Evolutionary conservation across 2,888 invertebrate species (phyloP).

Genomic region (Thymelicus sylvestris): DNA sequence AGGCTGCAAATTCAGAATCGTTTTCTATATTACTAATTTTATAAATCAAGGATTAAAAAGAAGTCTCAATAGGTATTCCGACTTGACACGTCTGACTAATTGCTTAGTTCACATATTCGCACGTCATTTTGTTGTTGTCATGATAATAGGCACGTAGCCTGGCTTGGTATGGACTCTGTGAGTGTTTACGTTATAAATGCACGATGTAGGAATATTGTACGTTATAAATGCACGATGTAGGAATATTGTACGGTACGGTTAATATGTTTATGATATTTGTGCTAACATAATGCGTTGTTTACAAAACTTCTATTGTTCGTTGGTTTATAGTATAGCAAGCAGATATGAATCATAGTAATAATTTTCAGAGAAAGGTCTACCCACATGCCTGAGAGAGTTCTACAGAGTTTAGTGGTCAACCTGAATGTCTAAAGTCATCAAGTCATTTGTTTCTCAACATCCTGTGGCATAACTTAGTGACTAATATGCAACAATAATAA

Average conservation of each 20-base stretch:
- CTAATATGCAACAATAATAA: too few relatives aligned
- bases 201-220: constrained; percentile 2
- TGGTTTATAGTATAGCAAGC: neutral
- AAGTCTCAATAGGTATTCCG: neutral
- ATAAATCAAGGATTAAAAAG: too few relatives aligned
- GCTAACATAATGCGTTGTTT: neutral
- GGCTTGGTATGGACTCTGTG: neutral
- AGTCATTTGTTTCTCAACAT: too few relatives aligned
- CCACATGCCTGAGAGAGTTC: too few relatives aligned
- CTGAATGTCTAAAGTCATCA: too few relatives aligned
- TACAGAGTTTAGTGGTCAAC: too few relatives aligned
- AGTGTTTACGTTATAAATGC: constrained; percentile 19
- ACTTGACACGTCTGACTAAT: neutral
- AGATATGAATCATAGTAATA: constrained; percentile 6
- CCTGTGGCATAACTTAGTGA: too few relatives aligned
- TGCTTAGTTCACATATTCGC: neutral
- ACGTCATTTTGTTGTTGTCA: neutral
- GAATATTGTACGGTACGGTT: neutral
- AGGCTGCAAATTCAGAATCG: too few relatives aligned
- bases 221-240: constrained; percentile 9
- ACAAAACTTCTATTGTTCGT: constrained; percentile 9
- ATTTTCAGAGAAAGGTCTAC: neutral
- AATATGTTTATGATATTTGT: constrained; percentile 11
- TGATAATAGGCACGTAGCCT: constrained; percentile 1
- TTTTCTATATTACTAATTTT: neutral